Evolutionary conservation across 2,888 invertebrate species (phyloP).

Genomic region (Phengaris alcon): DNA sequence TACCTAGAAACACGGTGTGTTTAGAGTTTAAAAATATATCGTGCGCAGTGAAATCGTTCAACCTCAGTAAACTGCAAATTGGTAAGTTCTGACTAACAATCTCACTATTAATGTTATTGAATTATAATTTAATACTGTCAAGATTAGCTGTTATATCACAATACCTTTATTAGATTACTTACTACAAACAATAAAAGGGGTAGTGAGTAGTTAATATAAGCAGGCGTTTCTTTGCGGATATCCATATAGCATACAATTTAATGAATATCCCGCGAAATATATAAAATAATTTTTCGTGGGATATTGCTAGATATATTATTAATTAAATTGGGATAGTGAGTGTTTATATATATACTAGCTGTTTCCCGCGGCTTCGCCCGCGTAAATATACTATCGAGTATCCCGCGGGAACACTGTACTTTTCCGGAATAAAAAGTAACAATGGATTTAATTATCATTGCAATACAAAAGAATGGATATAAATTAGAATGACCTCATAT

Average conservation of each 20-base stretch:
- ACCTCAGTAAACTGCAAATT: constrained; percentile 74
- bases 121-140: not conserved
- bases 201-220: not conserved
- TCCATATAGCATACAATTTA: not conserved
- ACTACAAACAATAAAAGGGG: not conserved
- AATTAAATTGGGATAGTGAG: too few species aligned
- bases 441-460: not conserved
- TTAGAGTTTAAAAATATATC: constrained; percentile 84
- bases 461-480: not conserved
- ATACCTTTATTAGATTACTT: not conserved
- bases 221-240: too few species aligned
- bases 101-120: not conserved
- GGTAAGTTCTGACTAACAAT: constrained; percentile 69
- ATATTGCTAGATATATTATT: too few species aligned
- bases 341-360: too few species aligned
- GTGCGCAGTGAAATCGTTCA: constrained; percentile 81
- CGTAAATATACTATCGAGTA: too few species aligned
- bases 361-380: too few species aligned
- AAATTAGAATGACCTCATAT: too few species aligned
- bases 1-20: constrained; percentile 81
- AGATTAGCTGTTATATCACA: not conserved
- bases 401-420: too few species aligned
- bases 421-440: not conserved
- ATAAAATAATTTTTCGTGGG: too few species aligned
- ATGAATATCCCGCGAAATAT: too few species aligned